Evolutionary conservation across 2,888 invertebrate genomes (phyloP).

Genomic region (Odontothrips loti): DNA sequence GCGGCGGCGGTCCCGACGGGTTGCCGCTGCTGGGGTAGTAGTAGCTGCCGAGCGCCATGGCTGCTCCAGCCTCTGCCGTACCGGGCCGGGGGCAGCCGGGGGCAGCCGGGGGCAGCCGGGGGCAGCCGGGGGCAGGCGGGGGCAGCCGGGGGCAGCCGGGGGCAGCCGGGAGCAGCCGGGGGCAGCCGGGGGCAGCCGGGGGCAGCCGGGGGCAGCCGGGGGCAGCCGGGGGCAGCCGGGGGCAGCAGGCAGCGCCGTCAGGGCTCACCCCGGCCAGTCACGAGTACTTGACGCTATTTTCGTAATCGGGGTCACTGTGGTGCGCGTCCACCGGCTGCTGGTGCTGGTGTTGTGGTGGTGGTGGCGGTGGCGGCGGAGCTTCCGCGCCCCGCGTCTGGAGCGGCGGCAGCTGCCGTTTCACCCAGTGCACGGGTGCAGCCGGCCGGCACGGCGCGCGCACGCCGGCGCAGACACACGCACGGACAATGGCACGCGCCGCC

Average conservation of each 20-base stretch:
- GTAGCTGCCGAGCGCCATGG: neutral
- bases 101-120: too few relatives aligned
- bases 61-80: neutral
- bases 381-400: neutral
- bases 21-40: neutral
- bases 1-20: neutral
- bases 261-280: neutral
- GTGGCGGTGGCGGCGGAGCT: neutral
- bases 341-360: neutral
- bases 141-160: too few relatives aligned
- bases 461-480: neutral
- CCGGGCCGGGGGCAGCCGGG: neutral
- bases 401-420: neutral
- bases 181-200: too few relatives aligned
- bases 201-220: too few relatives aligned
- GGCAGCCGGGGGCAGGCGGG: too few relatives aligned
- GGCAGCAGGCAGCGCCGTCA: neutral
- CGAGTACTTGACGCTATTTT: conserved; percentile 3
- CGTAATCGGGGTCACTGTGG: conserved; percentile 11
- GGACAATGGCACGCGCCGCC: too few relatives aligned
- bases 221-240: too few relatives aligned
- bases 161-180: too few relatives aligned
- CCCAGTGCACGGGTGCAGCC: neutral
- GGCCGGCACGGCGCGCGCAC: neutral
- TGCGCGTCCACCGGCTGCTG: neutral